phyloP scores from a whole-genome alignment of 2,888 invertebrate species.

The Quadroppia sp. region DNA sequence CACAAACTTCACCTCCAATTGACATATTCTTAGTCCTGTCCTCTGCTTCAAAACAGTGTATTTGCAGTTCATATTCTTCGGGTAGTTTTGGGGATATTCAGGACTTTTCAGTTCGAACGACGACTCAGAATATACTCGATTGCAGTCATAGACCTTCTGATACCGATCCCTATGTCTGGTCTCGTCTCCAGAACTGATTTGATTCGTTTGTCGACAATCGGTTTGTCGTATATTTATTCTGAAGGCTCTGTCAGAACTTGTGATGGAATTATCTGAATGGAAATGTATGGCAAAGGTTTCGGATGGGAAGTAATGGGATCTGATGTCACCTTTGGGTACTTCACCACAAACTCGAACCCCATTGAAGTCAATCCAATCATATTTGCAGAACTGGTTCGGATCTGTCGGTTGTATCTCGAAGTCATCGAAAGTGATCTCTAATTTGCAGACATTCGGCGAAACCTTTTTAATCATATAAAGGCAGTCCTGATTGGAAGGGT shows the following conservation, averaged over 20 bases:
- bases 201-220: constrained; percentile 42
- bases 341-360: constrained; percentile 45
- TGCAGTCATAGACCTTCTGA: constrained; percentile 30
- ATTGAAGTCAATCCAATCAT: constrained; percentile 47
- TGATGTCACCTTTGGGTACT: constrained; percentile 41
- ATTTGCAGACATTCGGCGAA: constrained; percentile 46
- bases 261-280: constrained; percentile 41
- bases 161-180: not conserved
- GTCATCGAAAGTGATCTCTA: constrained; percentile 48
- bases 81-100: constrained; percentile 47
- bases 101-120: constrained; percentile 46
- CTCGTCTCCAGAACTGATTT: not conserved
- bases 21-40: constrained; percentile 45
- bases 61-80: constrained; percentile 46
- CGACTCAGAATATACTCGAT: constrained; percentile 36
- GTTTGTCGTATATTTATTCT: constrained; percentile 45
- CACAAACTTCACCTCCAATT: constrained; percentile 46
- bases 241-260: constrained; percentile 45
- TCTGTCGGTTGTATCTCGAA: constrained; percentile 48
- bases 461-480: constrained; percentile 47
- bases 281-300: constrained; percentile 43
- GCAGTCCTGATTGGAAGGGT: constrained; percentile 47
- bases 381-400: constrained; percentile 45
- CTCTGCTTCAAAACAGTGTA: constrained; percentile 45
- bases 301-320: constrained; percentile 38